A percentile compares a stretch with the other conserved stretches of the same genome.
These are phyloP conservation scores for Acrocera orbiculus DNA, from an alignment of 2,888 invertebrate species.

Conservation along the genomic window DNA sequence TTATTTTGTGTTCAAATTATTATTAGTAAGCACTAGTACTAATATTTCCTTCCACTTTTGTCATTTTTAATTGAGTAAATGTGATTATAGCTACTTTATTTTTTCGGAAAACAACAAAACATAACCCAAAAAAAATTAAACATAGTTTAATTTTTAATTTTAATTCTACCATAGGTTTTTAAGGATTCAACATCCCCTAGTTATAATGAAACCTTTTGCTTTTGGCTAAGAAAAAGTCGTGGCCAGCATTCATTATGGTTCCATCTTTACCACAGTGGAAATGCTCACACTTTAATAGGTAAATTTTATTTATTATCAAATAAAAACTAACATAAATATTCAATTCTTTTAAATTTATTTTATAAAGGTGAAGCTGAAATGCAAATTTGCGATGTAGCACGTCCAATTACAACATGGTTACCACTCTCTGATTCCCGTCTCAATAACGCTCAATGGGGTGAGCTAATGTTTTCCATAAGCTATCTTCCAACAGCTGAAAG, in stretches of 20 bases:
- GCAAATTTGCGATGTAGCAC: conserved; percentile 41
- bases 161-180: too few species aligned
- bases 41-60: too few species aligned
- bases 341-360: too few species aligned
- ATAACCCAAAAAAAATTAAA: too few species aligned
- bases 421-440: conserved; percentile 55
- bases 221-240: conserved; percentile 41
- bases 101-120: too few species aligned
- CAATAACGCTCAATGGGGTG: conserved; percentile 50
- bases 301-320: conserved; percentile 1
- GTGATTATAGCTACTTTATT: too few species aligned
- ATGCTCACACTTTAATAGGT: conserved; percentile 39
- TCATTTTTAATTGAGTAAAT: too few species aligned
- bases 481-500: conserved; percentile 69
- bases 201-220: conserved; percentile 61
- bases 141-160: too few species aligned
- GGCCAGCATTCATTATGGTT: conserved; percentile 43
- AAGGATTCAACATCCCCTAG: conserved; percentile 50
- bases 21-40: too few species aligned
- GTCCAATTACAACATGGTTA: conserved; percentile 62
- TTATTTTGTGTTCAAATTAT: too few species aligned
- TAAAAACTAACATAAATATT: neutral
- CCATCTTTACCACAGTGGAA: conserved; percentile 48
- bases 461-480: conserved; percentile 64
- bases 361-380: conserved; percentile 46